Evolutionary conservation across 2,888 invertebrate species (phyloP), one percentile per base, ranked within the genome.

Genomic region (Parochlus steinenii): DNA sequence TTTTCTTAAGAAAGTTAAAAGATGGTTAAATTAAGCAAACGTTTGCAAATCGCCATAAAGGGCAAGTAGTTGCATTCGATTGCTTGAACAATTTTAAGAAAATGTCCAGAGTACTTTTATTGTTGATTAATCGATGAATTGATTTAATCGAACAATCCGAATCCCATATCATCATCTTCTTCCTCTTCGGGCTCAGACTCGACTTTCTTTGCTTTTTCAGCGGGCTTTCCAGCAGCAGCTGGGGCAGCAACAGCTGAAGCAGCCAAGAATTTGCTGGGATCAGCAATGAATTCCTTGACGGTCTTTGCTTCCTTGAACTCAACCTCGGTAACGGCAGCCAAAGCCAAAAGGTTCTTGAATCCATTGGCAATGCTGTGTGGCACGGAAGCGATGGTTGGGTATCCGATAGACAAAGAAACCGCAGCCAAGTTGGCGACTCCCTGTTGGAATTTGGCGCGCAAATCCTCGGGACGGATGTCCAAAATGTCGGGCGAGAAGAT

Each of bases 361-460:
- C 95, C 97, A 53, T 95, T 92, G 62, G 83, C 83, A 53, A 99
- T 74, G 62, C 90, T 90, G 69, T 99, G 98, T 39, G 98, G 95
- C 29, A 76, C 93, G 33, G 97, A 97, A 27, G 93, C 97, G 45
- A 89, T 63, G 11, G 95, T 98, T 43, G 98, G 97, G 64, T 97
- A 97, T 42, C 87, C 85, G 54, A 97, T 85, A 45, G 76, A 65
- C 60, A 99, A 70, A 53, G 87, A 97, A 16, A 97, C 74, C 5
- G 90, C 71, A 26, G 98, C 97, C 52, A 99, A 71, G 51, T 93
- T 92, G 44, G 83, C 79, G 30, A 97, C 92, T 46, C 97, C 97
- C 62, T 73, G 74, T 69, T 89, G 64, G 71, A 97, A 95, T 55
- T 80, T 82, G 44, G 71, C 73, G 36, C 85, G 73, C 39, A 99